Percentiles rank a stretch among this genome's conserved stretches.
phyloP scores from a whole-genome alignment of 2,888 invertebrate species.

The Heteromurus nitidus region DNA sequence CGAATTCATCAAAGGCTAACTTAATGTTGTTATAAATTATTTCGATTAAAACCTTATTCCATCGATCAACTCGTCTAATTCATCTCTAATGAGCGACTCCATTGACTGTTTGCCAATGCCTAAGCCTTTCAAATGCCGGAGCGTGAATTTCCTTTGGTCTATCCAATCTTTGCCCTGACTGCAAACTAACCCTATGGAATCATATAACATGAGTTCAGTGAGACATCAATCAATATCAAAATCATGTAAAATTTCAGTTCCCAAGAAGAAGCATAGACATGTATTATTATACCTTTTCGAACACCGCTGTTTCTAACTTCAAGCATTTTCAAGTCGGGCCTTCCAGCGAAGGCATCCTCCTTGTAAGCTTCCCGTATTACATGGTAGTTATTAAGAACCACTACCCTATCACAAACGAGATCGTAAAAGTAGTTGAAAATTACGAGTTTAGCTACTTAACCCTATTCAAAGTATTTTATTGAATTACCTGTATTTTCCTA shows the following conservation, averaged over 20 bases:
- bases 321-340: constrained; percentile 72
- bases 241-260: not conserved
- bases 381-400: constrained; percentile 70
- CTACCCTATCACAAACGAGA: constrained; percentile 58
- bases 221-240: too few species aligned
- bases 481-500: constrained; percentile 71
- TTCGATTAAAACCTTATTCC: constrained; percentile 59
- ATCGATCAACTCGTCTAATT: constrained; percentile 68
- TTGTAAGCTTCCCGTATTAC: constrained; percentile 71
- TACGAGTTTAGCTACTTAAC: constrained; percentile 3
- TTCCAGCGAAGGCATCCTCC: constrained; percentile 70
- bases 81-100: constrained; percentile 70
- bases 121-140: constrained; percentile 70
- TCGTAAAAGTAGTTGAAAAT: too few species aligned
- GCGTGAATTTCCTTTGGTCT: constrained; percentile 72
- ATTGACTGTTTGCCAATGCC: constrained; percentile 71
- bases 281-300: constrained; percentile 62
- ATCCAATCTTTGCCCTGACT: constrained; percentile 71
- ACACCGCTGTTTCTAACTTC: constrained; percentile 71
- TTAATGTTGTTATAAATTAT: not conserved
- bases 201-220: not conserved
- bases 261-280: not conserved
- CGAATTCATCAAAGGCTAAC: not conserved
- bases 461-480: too few species aligned
- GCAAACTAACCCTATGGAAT: constrained; percentile 70